A percentile compares a stretch with the other conserved stretches of the same genome.
These are phyloP conservation scores for Didymodactylos carnosus DNA, from an alignment of 2,888 invertebrate genomes.

Conservation along the genomic window DNA sequence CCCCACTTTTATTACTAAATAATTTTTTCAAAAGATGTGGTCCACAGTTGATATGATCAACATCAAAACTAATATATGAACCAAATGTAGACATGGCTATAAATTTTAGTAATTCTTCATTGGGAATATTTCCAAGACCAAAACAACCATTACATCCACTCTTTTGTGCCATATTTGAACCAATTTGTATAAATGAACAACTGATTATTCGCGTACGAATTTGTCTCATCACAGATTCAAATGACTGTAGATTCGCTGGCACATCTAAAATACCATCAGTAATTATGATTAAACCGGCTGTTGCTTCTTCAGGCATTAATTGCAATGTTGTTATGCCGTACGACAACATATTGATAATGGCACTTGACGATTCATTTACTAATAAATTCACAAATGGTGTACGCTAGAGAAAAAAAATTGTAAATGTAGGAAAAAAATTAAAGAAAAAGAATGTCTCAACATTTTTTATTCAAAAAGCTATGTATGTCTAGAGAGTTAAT, in stretches of 20 bases:
- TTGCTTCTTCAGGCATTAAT: constrained; percentile 47
- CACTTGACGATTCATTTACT: not conserved
- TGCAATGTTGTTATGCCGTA: constrained; percentile 55
- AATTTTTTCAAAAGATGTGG: not conserved
- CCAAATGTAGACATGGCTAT: constrained; percentile 55
- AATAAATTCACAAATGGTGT: no score
- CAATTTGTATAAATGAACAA: constrained; percentile 54
- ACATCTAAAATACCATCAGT: constrained; percentile 54
- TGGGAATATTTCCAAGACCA: constrained; percentile 49
- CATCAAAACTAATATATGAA: constrained; percentile 22
- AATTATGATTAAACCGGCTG: constrained; percentile 46
- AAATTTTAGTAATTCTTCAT: constrained; percentile 53
- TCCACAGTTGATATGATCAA: constrained; percentile 20
- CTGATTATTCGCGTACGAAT: constrained; percentile 51
- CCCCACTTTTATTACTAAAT: not conserved
- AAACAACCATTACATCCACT: constrained; percentile 26
- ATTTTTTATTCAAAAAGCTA: no score
- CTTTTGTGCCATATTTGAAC: constrained; percentile 25
- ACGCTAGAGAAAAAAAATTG: no score
- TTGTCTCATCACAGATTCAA: constrained; percentile 52
- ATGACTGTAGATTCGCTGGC: constrained; percentile 50
- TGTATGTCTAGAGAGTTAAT: no score
- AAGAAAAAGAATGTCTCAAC: no score
- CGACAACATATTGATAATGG: constrained; percentile 50
- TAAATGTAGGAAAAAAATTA: no score